Conservation (phyloP, 2,113 vertebrate species). For the Phycodurus eques region DNA sequence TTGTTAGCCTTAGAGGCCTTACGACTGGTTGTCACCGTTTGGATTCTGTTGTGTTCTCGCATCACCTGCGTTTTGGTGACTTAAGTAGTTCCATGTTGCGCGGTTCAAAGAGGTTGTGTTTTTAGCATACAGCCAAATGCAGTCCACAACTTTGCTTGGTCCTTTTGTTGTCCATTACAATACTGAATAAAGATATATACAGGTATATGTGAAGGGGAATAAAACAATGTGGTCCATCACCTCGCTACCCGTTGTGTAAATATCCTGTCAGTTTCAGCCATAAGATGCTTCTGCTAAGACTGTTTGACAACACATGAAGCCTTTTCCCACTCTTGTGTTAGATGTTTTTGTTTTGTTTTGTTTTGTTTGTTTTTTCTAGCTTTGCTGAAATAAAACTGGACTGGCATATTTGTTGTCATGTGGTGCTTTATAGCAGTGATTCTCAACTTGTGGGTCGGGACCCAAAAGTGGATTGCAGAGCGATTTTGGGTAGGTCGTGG, state of each 20-base stretch:
- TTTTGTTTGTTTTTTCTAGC: constrained; percentile 37
- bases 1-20: constrained; percentile 52
- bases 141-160: constrained; percentile 47
- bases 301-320: constrained; percentile 48
- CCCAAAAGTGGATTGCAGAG: no score
- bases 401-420: constrained; percentile 33
- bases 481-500: no score
- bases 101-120: constrained; percentile 19
- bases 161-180: constrained; percentile 33
- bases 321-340: constrained; percentile 44
- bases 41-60: constrained; percentile 16
- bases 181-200: constrained; percentile 24
- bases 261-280: constrained; percentile 31
- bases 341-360: constrained; percentile 42
- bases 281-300: constrained; percentile 50
- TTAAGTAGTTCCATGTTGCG: constrained; percentile 3
- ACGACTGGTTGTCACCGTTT: constrained; percentile 22
- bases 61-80: constrained; percentile 20
- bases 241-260: constrained; percentile 29
- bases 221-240: constrained; percentile 28
- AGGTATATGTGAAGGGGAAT: constrained; percentile 28
- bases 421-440: constrained; percentile 17
- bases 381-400: constrained; percentile 68
- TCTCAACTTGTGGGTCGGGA: no score
- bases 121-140: constrained; percentile 46